phyloP scores from a whole-genome alignment of 37 sponge, comb jelly and placozoan species.

The Geodia barretti region DNA sequence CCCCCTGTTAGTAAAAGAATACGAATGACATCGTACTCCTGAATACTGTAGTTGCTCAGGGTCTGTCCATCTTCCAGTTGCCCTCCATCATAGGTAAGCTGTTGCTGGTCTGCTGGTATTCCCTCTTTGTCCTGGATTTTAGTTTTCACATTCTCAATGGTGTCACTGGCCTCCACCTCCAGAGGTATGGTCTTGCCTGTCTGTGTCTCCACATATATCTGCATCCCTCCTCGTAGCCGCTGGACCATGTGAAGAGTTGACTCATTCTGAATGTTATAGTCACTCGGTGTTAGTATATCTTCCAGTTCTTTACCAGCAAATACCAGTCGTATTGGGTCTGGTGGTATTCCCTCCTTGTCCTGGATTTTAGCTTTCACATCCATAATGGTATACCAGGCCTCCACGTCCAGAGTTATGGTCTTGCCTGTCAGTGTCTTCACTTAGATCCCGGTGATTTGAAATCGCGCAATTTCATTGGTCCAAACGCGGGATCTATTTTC shows the following conservation, averaged over 20 bases:
- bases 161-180: conserved; percentile 83
- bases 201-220: conserved; percentile 76
- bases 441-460: no score
- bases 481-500: no score
- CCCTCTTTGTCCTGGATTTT: conserved; percentile 96
- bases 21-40: conserved; percentile 88
- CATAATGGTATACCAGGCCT: conserved; percentile 76
- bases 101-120: conserved; percentile 92
- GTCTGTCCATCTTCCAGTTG: conserved; percentile 89
- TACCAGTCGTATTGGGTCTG: conserved; percentile 81
- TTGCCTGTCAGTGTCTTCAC: conserved; percentile 80
- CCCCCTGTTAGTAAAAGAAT: conserved; percentile 79
- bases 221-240: conserved; percentile 69
- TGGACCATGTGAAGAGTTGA: conserved; percentile 70
- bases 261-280: conserved; percentile 91
- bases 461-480: no score
- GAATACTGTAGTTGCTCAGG: conserved; percentile 93
- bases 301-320: conserved; percentile 88
- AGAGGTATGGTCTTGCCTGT: conserved; percentile 87
- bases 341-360: conserved; percentile 85
- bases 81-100: conserved; percentile 69
- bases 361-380: no score
- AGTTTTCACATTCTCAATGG: conserved; percentile 89
- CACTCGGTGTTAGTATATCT: conserved; percentile 76
- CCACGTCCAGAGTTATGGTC: conserved; percentile 86